These are phyloP conservation scores for Lasiurus cinereus DNA, from an alignment of 2,113 vertebrate genomes.

Conservation along the genomic window DNA sequence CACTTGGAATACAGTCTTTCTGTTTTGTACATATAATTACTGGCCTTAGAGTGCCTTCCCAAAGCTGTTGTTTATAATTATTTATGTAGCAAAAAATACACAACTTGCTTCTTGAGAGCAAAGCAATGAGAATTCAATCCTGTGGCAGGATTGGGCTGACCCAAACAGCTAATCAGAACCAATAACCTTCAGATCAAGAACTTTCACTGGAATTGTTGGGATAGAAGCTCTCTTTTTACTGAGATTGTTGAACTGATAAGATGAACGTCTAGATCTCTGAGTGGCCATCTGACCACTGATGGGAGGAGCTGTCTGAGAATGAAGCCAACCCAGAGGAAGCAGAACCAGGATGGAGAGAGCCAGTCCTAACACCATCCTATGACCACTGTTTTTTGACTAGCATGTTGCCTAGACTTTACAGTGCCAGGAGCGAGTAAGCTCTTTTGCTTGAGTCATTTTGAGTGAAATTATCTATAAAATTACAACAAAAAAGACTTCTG, in stretches of 20 bases:
- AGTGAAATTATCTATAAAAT: conserved; percentile 1
- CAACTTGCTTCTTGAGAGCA: conserved; percentile 58
- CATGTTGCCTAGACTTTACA: not conserved
- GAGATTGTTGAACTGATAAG: not conserved
- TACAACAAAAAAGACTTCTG: not conserved
- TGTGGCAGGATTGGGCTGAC: not conserved
- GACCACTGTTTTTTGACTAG: not conserved
- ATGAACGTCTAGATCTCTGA: not conserved
- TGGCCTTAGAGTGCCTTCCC: conserved; percentile 70
- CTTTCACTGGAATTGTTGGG: not conserved
- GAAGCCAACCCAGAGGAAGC: not conserved
- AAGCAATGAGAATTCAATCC: conserved; percentile 47
- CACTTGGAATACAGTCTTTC: conserved; percentile 73
- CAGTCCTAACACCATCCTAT: not conserved
- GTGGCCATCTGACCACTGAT: not conserved
- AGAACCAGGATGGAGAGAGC: not conserved
- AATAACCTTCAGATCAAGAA: not conserved
- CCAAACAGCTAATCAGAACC: not conserved
- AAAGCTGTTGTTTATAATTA: conserved; percentile 61
- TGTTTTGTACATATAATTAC: conserved; percentile 80
- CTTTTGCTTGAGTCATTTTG: conserved; percentile 23
- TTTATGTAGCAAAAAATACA: conserved; percentile 71
- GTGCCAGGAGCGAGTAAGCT: not conserved
- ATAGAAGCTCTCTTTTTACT: not conserved
- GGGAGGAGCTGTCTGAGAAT: not conserved